Evolutionary conservation across 2,113 vertebrate species (phyloP).

Genomic region (Scortum barcoo): DNA sequence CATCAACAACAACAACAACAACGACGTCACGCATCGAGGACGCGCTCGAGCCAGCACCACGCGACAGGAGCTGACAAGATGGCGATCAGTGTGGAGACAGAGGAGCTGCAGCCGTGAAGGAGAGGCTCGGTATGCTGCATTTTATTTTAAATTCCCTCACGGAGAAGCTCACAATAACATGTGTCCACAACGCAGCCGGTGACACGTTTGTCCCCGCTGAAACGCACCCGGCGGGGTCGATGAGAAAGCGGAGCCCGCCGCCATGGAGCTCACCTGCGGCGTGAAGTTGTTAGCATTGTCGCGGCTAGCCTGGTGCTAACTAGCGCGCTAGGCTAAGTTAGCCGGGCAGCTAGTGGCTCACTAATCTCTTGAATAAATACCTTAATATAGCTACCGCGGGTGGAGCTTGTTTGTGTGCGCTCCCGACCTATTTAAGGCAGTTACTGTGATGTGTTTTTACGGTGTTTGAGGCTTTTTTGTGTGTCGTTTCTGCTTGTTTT

Average conservation of each 20-base stretch:
- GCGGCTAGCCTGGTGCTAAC: constrained; percentile 19
- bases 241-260: neutral
- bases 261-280: constrained; percentile 16
- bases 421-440: fast-evolving
- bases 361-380: constrained; percentile 44
- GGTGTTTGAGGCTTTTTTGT: neutral
- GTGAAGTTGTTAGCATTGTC: constrained; percentile 64
- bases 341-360: constrained; percentile 24
- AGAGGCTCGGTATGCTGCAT: constrained; percentile 72
- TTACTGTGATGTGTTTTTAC: neutral
- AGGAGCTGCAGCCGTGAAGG: constrained; percentile 71
- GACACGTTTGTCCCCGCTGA: neutral
- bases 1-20: constrained; percentile 61
- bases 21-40: constrained; percentile 73
- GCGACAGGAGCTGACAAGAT: constrained; percentile 82
- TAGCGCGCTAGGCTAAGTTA: constrained; percentile 6
- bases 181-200: constrained; percentile 25
- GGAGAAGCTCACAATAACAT: constrained; percentile 37
- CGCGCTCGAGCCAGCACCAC: constrained; percentile 77
- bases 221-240: neutral
- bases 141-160: constrained; percentile 26
- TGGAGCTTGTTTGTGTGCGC: fast-evolving
- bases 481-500: constrained; percentile 26
- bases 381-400: fast-evolving
- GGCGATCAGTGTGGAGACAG: constrained; percentile 73